These are phyloP conservation scores for Cuniculus paca DNA, from an alignment of 2,797 vertebrate genomes.

Conservation along the genomic window DNA sequence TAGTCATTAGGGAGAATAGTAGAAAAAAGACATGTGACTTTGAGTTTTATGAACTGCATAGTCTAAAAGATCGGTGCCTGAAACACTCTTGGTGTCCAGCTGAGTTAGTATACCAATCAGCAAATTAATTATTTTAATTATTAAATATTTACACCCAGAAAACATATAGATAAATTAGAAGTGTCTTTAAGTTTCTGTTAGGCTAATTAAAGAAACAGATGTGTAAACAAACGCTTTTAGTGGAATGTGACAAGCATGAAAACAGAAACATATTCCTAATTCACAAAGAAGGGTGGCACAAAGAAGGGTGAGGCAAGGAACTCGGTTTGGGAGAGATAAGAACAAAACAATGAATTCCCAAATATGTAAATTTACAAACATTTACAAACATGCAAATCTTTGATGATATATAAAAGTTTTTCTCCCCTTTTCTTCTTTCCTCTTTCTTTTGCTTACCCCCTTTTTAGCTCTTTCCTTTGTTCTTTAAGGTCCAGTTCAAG, in stretches of 20 bases:
- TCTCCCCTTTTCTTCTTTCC: neutral
- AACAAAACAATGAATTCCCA: neutral
- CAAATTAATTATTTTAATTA: slow-evolving; percentile 2
- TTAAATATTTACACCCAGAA: neutral
- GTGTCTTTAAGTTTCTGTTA: slow-evolving; percentile 26
- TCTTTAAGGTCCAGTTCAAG: neutral
- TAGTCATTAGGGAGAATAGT: neutral
- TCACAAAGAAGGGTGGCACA: neutral
- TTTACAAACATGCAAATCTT: neutral
- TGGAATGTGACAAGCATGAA: neutral
- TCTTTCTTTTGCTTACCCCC: neutral
- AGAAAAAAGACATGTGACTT: neutral
- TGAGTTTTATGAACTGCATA: neutral
- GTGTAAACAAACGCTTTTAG: neutral
- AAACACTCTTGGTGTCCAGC: slow-evolving; percentile 16
- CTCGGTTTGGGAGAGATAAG: neutral
- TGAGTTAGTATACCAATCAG: neutral
- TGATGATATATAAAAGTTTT: neutral
- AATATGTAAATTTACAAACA: too few relatives aligned
- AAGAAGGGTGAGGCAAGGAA: neutral
- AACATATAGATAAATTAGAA: slow-evolving; percentile 34
- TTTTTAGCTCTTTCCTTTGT: neutral
- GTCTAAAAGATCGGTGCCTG: neutral
- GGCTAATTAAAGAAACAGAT: neutral
- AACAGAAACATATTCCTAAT: neutral